Base-by-base conservation (phyloP, 2,797 vertebrate genomes). In the Galagoides demidoff region DNA sequence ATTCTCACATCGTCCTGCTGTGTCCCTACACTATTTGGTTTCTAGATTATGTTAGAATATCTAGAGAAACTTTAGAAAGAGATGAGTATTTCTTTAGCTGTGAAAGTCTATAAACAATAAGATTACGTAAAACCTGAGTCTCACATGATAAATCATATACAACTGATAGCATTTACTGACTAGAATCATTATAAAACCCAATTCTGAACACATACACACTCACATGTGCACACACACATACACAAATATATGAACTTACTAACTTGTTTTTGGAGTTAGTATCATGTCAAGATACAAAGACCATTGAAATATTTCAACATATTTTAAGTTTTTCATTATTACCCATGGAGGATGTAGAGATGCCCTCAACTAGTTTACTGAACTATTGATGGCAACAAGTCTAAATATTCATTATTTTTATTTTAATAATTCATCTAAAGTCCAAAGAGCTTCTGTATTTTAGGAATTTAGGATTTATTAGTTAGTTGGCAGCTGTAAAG, bases 341-440 rank as follows among this genome's bases (percentile, higher is more conserved):
- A 90, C 43, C 31, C 22, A 64, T 43, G 45, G 86, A 95, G 91
- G 49, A 76, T 85, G 94, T 78, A 94, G 20, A 97, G 52, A 96
- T 78, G 94, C 85, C 96, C 86, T 63, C 64, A 97, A 96, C 64
- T 82, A 95, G 84, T 95, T 97, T 94, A 93, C 52, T 92, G 55
- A 95, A 92, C 71, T 92, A 94, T 45, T 97, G 85, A 94, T 93
- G 84, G 43, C n/a, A 94, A 76, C 31, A 29, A 92, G 90, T 83
- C 92, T 97, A 89, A 97, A 98, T 97, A 97, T 96, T 97, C 97
- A 97, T 97, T 95, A 97, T 22, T 25, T 93, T 92, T 95, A 95
- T 96, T 94, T 97, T 96, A 98, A 97, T 97, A 97, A 97, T 97
- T 95, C 86, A 97, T 95, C 90, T 90, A 94, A 95, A 96, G 37